A percentile compares a stretch with the other conserved stretches of the same genome.
These are phyloP conservation scores for Cyanocitta stelleri DNA, from an alignment of 2,113 vertebrate species.

Conservation along the genomic window DNA sequence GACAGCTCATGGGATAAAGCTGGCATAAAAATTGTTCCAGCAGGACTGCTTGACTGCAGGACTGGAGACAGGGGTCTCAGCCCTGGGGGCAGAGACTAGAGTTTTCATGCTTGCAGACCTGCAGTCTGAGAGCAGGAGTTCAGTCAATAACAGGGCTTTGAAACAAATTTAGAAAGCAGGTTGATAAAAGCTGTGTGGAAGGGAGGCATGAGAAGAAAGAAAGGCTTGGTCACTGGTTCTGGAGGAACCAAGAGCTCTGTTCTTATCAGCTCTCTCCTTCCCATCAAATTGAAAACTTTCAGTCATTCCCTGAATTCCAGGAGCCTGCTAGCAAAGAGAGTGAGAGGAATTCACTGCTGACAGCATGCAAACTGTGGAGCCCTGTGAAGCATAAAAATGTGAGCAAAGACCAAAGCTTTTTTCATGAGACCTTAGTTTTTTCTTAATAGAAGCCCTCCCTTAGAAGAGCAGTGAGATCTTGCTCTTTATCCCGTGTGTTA, in stretches of 20 bases:
- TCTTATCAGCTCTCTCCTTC: background rate
- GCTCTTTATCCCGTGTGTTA: background rate
- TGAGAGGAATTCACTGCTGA: background rate
- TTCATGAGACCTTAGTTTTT: background rate
- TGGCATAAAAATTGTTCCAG: background rate
- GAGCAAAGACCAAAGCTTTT: background rate
- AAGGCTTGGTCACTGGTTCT: background rate
- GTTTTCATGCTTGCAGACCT: background rate
- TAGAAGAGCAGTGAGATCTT: background rate
- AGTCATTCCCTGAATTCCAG: background rate
- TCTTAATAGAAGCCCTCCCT: background rate
- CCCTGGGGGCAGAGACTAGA: background rate
- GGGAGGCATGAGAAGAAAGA: background rate
- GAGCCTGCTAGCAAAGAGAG: background rate
- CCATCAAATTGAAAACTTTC: background rate
- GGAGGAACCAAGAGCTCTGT: background rate
- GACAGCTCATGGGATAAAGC: background rate
- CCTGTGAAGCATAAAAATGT: background rate
- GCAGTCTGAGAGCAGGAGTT: background rate
- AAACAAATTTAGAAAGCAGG: background rate
- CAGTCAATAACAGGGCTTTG: background rate
- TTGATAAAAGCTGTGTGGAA: background rate
- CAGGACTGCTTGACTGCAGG: background rate
- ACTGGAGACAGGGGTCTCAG: background rate
- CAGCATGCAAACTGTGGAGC: background rate